phyloP scores from a whole-genome alignment of 2,113 vertebrate genomes.

The Percina caprodes region DNA sequence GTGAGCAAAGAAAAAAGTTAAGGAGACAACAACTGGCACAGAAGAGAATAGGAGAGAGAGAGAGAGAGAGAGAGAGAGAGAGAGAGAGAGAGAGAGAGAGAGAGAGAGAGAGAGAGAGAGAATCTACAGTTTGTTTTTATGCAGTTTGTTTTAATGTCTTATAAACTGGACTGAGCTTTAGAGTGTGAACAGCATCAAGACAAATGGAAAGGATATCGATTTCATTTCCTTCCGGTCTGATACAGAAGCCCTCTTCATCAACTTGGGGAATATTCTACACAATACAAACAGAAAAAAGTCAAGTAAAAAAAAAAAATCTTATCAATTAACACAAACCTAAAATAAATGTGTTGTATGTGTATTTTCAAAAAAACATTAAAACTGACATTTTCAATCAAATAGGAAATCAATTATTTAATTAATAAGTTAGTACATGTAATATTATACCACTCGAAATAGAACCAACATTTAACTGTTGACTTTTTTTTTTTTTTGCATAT shows the following conservation, averaged over 20 bases:
- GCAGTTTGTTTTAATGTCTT: neutral
- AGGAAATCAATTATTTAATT: neutral
- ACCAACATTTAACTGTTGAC: neutral
- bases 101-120: neutral
- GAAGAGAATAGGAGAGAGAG: neutral
- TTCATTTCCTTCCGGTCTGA: constrained; percentile 93
- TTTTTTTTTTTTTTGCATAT: neutral
- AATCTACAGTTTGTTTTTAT: neutral
- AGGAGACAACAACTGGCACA: constrained; percentile 69
- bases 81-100: neutral
- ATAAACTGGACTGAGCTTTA: neutral
- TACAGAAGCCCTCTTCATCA: constrained; percentile 97
- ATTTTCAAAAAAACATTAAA: neutral
- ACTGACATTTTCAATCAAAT: neutral
- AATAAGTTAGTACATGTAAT: neutral
- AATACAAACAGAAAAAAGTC: constrained; percentile 11
- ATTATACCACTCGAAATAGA: neutral
- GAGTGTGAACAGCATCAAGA: neutral
- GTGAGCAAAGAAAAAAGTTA: constrained; percentile 85
- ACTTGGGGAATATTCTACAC: constrained; percentile 93
- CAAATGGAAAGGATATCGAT: constrained; percentile 91
- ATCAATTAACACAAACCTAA: neutral
- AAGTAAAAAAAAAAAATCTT: neutral
- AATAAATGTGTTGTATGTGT: neutral
- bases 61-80: neutral